These are phyloP conservation scores for Elymnias hypermnestra DNA, from an alignment of 1,140 invertebrate genomes.

Conservation along the genomic window DNA sequence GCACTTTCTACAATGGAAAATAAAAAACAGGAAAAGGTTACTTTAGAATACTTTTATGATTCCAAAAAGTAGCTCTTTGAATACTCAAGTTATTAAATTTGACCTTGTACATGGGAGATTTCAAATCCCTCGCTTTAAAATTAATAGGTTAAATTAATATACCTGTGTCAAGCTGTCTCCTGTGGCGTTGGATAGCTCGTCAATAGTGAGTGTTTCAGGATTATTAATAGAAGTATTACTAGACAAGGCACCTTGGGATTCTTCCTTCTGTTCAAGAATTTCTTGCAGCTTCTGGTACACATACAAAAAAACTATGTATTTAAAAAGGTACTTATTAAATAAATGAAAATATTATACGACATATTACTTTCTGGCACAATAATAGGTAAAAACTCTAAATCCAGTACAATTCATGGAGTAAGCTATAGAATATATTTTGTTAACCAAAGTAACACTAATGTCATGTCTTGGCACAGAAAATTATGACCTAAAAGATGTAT, in stretches of 20 bases:
- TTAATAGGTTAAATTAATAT: not conserved
- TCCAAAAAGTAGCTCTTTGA: too few species aligned
- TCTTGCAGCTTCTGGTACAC: conserved; percentile 78
- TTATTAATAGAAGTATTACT: conserved; percentile 42
- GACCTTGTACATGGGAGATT: too few species aligned
- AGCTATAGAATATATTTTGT: too few species aligned
- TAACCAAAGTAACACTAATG: too few species aligned
- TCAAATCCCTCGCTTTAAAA: too few species aligned
- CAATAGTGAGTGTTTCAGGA: conserved; percentile 50
- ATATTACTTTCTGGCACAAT: too few species aligned
- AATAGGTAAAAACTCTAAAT: too few species aligned
- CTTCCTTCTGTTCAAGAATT: conserved; percentile 78
- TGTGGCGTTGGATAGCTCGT: conserved; percentile 55
- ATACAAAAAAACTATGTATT: not conserved
- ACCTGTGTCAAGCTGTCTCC: conserved; percentile 43
- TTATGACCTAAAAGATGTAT: too few species aligned
- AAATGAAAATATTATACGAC: too few species aligned
- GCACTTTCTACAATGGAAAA: not conserved
- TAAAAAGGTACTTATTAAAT: not conserved
- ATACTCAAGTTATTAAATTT: too few species aligned
- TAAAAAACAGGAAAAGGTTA: not conserved
- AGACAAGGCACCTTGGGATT: conserved; percentile 57
- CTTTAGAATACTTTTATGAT: not conserved
- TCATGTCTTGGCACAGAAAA: too few species aligned
- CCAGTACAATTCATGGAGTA: too few species aligned